These are phyloP conservation scores for Alexandromys fortis DNA, from an alignment of 2,113 vertebrate species.

Conservation along the genomic window DNA sequence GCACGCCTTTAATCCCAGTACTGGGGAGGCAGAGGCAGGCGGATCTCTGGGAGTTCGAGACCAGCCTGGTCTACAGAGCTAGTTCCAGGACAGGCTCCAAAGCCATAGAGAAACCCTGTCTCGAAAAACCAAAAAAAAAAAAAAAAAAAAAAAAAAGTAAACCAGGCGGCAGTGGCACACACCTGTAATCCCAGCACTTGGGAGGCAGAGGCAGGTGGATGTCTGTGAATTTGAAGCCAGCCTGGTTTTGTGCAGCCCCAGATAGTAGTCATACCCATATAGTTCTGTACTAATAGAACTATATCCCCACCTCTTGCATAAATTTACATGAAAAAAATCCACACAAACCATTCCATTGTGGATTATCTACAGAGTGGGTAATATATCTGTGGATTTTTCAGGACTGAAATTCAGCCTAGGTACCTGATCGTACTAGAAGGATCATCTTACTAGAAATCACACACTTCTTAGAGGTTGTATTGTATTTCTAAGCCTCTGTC, in stretches of 20 bases:
- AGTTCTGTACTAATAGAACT: neutral
- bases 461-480: slow-evolving; percentile 64
- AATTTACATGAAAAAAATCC: slow-evolving; percentile 3
- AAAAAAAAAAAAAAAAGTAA: neutral
- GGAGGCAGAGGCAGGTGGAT: neutral
- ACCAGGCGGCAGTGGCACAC: neutral
- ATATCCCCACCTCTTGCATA: neutral
- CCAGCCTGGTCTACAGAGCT: too few relatives aligned
- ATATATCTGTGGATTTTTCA: slow-evolving; percentile 69
- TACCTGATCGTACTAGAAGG: slow-evolving; percentile 55
- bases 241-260: neutral
- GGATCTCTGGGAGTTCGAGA: too few relatives aligned
- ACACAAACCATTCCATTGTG: slow-evolving; percentile 63
- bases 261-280: neutral
- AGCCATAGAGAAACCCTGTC: too few relatives aligned
- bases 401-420: slow-evolving; percentile 54
- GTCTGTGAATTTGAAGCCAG: neutral
- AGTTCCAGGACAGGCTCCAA: too few relatives aligned
- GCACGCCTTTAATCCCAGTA: neutral
- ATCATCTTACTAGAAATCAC: slow-evolving; percentile 51
- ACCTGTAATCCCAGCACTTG: neutral
- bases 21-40: too few relatives aligned
- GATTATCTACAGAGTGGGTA: slow-evolving; percentile 71
- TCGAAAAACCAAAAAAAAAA: too few relatives aligned
- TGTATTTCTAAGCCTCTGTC: slow-evolving; percentile 58